These are phyloP conservation scores for Rhodophaea formosa DNA, from an alignment of 2,888 invertebrate species.

Conservation along the genomic window DNA sequence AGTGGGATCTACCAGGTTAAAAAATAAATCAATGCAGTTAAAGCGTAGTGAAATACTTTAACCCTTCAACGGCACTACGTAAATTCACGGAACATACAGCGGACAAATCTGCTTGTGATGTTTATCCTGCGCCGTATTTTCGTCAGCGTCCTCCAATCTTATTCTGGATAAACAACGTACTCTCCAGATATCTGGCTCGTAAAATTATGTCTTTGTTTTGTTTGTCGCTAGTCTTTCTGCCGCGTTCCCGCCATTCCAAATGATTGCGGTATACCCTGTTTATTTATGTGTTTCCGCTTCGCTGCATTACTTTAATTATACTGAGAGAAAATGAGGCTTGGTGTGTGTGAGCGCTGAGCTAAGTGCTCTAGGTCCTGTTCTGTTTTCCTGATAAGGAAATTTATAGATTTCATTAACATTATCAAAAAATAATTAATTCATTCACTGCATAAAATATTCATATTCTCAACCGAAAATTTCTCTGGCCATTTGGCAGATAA, in stretches of 20 bases:
- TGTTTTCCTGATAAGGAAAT: too few species aligned
- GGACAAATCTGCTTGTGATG: conserved; percentile 34
- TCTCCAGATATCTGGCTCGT: conserved; percentile 38
- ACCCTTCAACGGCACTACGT: neutral
- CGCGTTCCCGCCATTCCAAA: conserved; percentile 31
- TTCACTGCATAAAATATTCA: too few species aligned
- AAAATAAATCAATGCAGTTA: neutral
- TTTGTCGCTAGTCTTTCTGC: conserved; percentile 37
- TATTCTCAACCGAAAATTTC: too few species aligned
- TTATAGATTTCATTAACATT: too few species aligned
- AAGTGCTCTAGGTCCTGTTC: too few species aligned
- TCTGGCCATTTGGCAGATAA: too few species aligned
- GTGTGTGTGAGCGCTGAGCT: neutral
- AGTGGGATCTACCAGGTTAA: too few species aligned
- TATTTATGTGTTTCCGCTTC: conserved; percentile 8
- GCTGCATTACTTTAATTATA: neutral
- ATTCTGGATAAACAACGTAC: conserved; percentile 40
- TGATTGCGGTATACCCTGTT: conserved; percentile 19
- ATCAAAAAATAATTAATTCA: too few species aligned
- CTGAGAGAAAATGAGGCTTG: neutral
- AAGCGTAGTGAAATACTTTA: neutral
- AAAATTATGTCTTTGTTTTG: conserved; percentile 63
- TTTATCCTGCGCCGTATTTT: conserved; percentile 36
- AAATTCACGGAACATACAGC: neutral
- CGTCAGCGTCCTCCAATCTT: conserved; percentile 35